phyloP scores from a whole-genome alignment of 2,113 vertebrate genomes.

The Pterocles gutturalis region DNA sequence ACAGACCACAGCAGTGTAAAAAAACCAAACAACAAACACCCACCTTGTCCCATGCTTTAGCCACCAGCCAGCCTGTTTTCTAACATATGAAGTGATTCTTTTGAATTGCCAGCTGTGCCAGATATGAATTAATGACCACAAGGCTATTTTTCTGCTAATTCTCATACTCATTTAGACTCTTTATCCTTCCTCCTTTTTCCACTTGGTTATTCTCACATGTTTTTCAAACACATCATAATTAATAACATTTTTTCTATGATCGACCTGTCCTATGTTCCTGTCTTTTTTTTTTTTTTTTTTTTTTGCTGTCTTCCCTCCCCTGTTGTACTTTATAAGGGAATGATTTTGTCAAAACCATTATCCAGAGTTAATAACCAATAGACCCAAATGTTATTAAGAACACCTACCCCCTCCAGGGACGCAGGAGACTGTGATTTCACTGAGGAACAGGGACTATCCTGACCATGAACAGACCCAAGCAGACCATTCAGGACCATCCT shows the following conservation, averaged over 20 bases:
- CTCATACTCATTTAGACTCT: background rate
- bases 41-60: background rate
- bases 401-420: background rate
- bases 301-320: background rate
- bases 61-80: background rate
- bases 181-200: background rate
- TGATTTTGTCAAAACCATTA: background rate
- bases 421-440: background rate
- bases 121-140: background rate
- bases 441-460: background rate
- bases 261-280: fast-evolving
- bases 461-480: background rate
- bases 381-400: background rate
- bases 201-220: background rate
- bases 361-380: background rate
- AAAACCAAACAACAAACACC: background rate
- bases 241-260: background rate
- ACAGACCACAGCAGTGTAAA: background rate
- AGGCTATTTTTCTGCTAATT: background rate
- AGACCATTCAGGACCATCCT: background rate
- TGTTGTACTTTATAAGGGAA: background rate
- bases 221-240: background rate
- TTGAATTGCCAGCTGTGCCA: background rate
- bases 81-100: background rate
- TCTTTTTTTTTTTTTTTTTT: background rate